Base-by-base conservation (phyloP, 2,888 invertebrate species). In the Halocaridina rubra region DNA sequence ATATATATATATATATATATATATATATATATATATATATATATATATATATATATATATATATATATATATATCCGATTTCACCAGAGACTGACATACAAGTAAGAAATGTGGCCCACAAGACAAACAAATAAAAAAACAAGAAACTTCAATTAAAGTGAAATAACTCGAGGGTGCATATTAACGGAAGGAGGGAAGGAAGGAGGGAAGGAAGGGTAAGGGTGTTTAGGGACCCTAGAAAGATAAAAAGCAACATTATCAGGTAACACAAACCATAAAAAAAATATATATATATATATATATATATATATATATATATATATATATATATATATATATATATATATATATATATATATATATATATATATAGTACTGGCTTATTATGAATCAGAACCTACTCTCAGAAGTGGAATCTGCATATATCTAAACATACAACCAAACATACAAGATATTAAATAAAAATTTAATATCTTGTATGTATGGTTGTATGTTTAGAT, bases 221-320 rank as follows among this genome's bases (percentile, higher is more conserved):
- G 33, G 78, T 33, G 61, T 69, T 81, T 81, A 81, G 81, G 78
- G 81, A 81, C 76, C 81, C 81, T 81, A 82, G 82, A 78, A 82
- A 78, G 82, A 76, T 33, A 69, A 82, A 78, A 32, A 16, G 16
- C 59, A 82, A 33, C 39, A 72, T 24, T 30, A 78, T n/a, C 30
- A 71, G 22, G 22, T 53, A 53, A 53, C 4, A 4, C 53, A 53
- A 53, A 53, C 10, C 16, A 19, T 3, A 53, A n/a, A 53, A n/a
- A 53, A 16, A 53, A 19, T 53, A 53, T 53, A 53, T 53, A 7
- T 53, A 10, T 53, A 10, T n/a, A n/a, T n/a, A n/a, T n/a, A n/a
- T n/a, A n/a, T n/a, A n/a, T n/a, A n/a, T n/a, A n/a, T n/a, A n/a
- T n/a, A n/a, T n/a, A n/a, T n/a, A n/a, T n/a, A n/a, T n/a, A n/a